Base-by-base conservation (phyloP, 2,113 vertebrate genomes). In the Brienomyrus brachyistius region DNA sequence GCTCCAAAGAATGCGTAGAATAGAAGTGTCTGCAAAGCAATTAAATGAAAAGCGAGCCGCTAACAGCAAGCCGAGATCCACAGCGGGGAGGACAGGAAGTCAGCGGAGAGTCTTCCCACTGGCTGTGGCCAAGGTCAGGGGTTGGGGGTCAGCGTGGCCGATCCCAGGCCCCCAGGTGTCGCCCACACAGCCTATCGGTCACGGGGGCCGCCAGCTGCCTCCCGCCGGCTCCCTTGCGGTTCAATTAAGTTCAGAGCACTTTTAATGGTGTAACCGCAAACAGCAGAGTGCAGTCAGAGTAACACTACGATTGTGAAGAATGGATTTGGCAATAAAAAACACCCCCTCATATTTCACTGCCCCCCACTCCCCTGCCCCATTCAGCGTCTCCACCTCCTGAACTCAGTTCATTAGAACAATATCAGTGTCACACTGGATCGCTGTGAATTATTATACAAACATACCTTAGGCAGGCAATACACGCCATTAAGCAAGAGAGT, bases 121-220 rank as follows among this genome's bases (percentile, higher is more conserved):
- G 66, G 70, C 89, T 83, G 82, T 74, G 90, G 88, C 70, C 90
- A 88, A 88, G 91, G 91, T 91, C 82, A 90, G 35, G 87, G 88
- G 90, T 89, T 56, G 54, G 52, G 66, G 88, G 48, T 89, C 54
- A 91, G 77, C 27, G 43, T 8, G 45, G 88, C 19, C 86, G 50
- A 88, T 90, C 89, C 51, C 19, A n/a, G 23, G 50, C 88, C 52
- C 83, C 88, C 83, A 92, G 90, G 90, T 91, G 62, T 87, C 80
- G 43, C 47, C 47, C 23, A 4, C 35, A 27, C 86, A 35, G 87
- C 23, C 77, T 66, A 54, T 89, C 56, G 84, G 84, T 90, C 48
- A 54, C 2, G 19, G n/a, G 85, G 31, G 45, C 43, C 0, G 0
- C 85, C 51, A 54, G 74, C 50, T 52, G 50, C 50, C 43, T 27